These are phyloP conservation scores for Gnathonemus echidnorhynchus DNA, from an alignment of 2,113 vertebrate genomes.

Conservation along the genomic window DNA sequence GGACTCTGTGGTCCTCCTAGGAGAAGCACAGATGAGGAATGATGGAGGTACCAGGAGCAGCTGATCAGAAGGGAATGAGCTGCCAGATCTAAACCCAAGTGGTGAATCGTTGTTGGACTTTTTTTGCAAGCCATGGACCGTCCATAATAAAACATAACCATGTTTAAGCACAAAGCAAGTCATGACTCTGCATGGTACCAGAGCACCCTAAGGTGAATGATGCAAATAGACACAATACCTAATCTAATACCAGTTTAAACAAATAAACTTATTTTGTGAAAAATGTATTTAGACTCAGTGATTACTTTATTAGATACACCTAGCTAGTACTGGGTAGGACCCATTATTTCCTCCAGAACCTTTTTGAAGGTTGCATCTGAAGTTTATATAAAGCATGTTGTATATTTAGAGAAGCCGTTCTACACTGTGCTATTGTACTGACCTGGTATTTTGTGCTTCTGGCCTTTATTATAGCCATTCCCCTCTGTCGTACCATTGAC, in stretches of 20 bases:
- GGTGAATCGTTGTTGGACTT: background rate
- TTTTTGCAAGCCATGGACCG: background rate
- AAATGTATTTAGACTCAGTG: background rate
- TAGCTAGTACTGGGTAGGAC: background rate
- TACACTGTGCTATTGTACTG: background rate
- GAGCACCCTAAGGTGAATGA: background rate
- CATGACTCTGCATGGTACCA: background rate
- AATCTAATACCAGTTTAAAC: background rate
- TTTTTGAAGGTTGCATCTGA: background rate
- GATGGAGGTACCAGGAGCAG: background rate
- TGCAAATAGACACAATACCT: background rate
- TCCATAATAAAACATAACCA: background rate
- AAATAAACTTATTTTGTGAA: background rate
- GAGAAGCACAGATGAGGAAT: background rate
- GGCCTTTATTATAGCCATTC: background rate
- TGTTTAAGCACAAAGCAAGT: background rate
- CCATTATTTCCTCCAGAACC: background rate
- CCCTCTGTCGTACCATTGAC: background rate
- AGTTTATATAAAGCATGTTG: background rate
- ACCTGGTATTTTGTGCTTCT: background rate
- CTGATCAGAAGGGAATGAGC: background rate
- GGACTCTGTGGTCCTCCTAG: background rate
- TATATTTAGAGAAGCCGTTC: background rate
- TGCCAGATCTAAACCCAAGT: background rate
- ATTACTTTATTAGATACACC: background rate